Conservation (phyloP, 2,797 vertebrate species). For the Lindbergichthys nudifrons region DNA sequence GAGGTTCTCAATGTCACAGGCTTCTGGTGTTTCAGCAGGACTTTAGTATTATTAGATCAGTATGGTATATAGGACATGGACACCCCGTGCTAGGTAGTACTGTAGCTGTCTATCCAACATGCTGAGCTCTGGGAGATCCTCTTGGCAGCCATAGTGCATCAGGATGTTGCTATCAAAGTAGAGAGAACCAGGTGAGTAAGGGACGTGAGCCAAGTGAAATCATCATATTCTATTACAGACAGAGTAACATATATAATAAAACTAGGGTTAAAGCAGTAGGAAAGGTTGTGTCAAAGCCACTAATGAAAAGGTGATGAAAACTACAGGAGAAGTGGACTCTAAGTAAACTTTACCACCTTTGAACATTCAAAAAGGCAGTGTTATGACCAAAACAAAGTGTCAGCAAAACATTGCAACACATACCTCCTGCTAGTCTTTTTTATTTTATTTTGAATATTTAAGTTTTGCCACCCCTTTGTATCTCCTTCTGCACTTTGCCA, state of each 20-base stretch:
- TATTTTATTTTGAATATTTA: not conserved
- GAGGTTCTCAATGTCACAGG: slow-evolving; percentile 54
- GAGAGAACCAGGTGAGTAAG: slow-evolving; percentile 18
- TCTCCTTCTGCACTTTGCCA: slow-evolving; percentile 1
- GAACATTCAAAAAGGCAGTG: not conserved
- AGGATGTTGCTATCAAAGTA: slow-evolving; percentile 24
- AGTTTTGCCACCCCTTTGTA: not conserved
- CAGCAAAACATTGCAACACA: not conserved
- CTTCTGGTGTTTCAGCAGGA: slow-evolving; percentile 64
- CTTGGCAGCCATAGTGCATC: slow-evolving; percentile 36
- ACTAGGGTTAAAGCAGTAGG: slow-evolving; percentile 13
- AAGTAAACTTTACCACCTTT: not conserved
- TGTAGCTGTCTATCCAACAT: slow-evolving; percentile 39
- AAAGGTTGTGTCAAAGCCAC: slow-evolving; percentile 1
- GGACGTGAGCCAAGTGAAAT: slow-evolving; percentile 29
- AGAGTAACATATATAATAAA: slow-evolving; percentile 28
- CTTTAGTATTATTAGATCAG: slow-evolving; percentile 66
- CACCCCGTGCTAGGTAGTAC: slow-evolving; percentile 28
- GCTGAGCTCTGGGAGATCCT: slow-evolving; percentile 37
- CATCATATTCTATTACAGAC: slow-evolving; percentile 35
- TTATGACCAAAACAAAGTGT: slow-evolving; percentile 15
- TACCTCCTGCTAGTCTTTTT: not conserved
- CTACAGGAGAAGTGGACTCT: not conserved
- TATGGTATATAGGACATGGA: slow-evolving; percentile 43
- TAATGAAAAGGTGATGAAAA: slow-evolving; percentile 40